Evolutionary conservation across 2,797 vertebrate genomes (phyloP).

Genomic region (Oryzias sinensis): DNA sequence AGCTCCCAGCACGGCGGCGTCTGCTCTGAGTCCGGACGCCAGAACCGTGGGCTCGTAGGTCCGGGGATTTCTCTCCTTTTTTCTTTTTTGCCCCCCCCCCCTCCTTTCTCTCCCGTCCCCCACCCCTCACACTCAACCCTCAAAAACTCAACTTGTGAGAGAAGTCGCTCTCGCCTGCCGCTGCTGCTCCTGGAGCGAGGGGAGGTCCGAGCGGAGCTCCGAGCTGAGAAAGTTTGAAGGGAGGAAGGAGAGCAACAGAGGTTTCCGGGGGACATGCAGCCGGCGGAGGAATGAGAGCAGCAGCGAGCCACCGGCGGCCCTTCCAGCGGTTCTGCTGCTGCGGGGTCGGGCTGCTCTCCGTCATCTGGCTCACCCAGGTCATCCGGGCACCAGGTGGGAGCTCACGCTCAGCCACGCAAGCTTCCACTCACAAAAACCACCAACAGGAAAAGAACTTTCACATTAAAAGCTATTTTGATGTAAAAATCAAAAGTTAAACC

Average conservation of each 20-base stretch:
- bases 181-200: slow-evolving; percentile 5
- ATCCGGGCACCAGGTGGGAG: slow-evolving; percentile 76
- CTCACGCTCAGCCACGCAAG: slow-evolving; percentile 5
- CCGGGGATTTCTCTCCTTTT: slow-evolving; percentile 13
- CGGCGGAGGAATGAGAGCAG: slow-evolving; percentile 72
- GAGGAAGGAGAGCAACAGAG: slow-evolving; percentile 65
- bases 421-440: too few relatives aligned
- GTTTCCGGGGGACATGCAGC: slow-evolving; percentile 59
- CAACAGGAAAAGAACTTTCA: too few relatives aligned
- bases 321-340: slow-evolving; percentile 80
- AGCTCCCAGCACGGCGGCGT: slow-evolving; percentile 20
- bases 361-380: slow-evolving; percentile 73
- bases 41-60: slow-evolving; percentile 14
- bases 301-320: slow-evolving; percentile 70
- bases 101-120: background rate
- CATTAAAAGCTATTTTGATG: too few relatives aligned
- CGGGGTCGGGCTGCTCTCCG: slow-evolving; percentile 71
- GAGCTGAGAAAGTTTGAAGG: slow-evolving; percentile 55
- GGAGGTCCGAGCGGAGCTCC: slow-evolving; percentile 18
- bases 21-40: slow-evolving; percentile 28
- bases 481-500: too few relatives aligned
- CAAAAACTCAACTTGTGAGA: slow-evolving; percentile 58
- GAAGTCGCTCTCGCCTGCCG: slow-evolving; percentile 39
- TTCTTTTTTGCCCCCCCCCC: background rate
- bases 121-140: background rate